Evolutionary conservation across 1,140 invertebrate species (phyloP).

Genomic region (Drosophila pseudoobscura): DNA sequence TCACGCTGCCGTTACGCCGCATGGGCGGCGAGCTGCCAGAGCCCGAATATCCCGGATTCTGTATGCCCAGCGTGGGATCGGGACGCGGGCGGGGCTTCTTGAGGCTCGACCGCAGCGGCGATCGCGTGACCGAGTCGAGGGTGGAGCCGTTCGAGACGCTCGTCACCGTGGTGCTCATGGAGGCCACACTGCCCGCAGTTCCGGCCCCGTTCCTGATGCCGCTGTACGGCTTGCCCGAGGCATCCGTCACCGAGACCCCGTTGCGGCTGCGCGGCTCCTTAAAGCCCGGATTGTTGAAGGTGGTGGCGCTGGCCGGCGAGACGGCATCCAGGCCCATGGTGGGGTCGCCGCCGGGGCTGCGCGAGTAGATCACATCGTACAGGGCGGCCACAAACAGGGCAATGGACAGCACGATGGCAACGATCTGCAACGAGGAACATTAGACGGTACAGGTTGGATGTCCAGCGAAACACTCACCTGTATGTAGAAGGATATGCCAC

Average conservation of each 20-base stretch:
- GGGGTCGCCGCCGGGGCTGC: conserved; percentile 89
- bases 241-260: conserved; percentile 91
- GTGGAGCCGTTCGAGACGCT: conserved; percentile 87
- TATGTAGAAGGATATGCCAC: conserved; percentile 93
- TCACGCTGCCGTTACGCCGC: conserved; percentile 91
- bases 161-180: conserved; percentile 89
- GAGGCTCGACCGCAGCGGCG: conserved; percentile 90
- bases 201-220: conserved; percentile 87
- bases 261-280: conserved; percentile 88
- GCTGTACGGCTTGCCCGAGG: conserved; percentile 91
- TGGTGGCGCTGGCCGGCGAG: conserved; percentile 86
- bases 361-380: conserved; percentile 90
- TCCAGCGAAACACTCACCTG: conserved; percentile 86
- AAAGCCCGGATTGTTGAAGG: conserved; percentile 93
- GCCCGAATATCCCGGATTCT: conserved; percentile 89
- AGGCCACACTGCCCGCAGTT: conserved; percentile 87
- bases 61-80: conserved; percentile 88
- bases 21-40: conserved; percentile 90
- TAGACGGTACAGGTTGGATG: background rate
- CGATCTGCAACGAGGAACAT: conserved; percentile 85
- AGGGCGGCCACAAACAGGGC: conserved; percentile 89
- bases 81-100: conserved; percentile 89
- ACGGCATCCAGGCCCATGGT: conserved; percentile 86
- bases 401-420: conserved; percentile 89
- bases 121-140: conserved; percentile 86